These are phyloP conservation scores for Calcarius lapponicus DNA, from an alignment of 2,797 vertebrate genomes.

Conservation along the genomic window DNA sequence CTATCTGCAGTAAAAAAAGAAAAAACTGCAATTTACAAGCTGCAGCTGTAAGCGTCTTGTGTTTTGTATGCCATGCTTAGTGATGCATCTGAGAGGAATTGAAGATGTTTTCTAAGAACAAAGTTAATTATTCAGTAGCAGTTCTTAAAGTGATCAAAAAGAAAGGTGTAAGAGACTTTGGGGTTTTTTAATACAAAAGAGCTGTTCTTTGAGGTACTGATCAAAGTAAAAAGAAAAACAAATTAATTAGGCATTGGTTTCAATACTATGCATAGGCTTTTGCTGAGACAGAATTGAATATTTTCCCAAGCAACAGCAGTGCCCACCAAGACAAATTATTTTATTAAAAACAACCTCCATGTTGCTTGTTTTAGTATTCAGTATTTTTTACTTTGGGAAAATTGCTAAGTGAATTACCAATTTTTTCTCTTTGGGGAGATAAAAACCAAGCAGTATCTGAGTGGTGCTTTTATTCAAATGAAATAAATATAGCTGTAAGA, in stretches of 20 bases:
- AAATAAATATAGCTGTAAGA: not conserved
- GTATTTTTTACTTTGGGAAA: not conserved
- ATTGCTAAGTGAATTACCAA: not conserved
- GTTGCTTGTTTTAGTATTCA: not conserved
- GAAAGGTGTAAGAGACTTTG: not conserved
- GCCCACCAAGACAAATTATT: not conserved
- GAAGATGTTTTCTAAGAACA: not conserved
- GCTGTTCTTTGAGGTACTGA: not conserved
- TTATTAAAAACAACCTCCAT: not conserved
- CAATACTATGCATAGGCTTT: not conserved
- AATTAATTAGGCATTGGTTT: not conserved
- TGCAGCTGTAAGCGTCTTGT: not conserved
- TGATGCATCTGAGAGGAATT: not conserved
- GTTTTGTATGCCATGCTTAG: not conserved
- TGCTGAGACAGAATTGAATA: not conserved
- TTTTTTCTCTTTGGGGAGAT: not conserved
- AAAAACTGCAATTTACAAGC: not conserved
- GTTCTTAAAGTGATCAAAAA: conserved; percentile 6
- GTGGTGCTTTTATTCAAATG: not conserved
- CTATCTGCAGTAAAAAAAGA: not conserved
- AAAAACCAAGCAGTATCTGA: not conserved
- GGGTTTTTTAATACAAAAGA: not conserved
- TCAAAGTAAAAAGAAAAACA: conserved; percentile 15
- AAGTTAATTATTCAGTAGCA: conserved; percentile 22
- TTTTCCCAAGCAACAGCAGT: not conserved